phyloP scores from a whole-genome alignment of 2,113 vertebrate genomes.

The Sinocyclocheilus maitianheensis region DNA sequence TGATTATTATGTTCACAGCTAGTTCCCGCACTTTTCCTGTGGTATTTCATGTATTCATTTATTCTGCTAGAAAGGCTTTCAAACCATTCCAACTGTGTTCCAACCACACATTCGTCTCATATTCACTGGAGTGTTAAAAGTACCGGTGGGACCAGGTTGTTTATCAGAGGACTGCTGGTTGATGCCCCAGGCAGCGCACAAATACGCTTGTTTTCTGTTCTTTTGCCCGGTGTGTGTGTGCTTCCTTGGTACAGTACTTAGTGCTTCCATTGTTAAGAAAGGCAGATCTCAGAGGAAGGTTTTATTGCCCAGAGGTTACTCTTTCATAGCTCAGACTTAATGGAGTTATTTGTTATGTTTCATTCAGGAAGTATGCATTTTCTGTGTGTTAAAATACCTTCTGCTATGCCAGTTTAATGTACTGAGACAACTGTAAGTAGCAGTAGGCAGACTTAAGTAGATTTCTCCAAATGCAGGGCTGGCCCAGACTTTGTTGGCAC shows the following conservation, averaged over 20 bases:
- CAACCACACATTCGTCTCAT: not conserved
- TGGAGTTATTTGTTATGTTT: conserved; percentile 33
- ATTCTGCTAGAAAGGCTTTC: conserved; percentile 37
- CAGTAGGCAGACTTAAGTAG: not conserved
- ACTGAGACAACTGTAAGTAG: not conserved
- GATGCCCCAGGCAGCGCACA: conserved; percentile 37
- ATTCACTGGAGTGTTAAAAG: conserved; percentile 49
- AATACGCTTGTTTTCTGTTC: conserved; percentile 18
- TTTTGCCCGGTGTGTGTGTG: conserved; percentile 10
- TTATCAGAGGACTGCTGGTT: conserved; percentile 51
- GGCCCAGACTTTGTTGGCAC: not conserved
- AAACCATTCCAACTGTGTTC: conserved; percentile 30
- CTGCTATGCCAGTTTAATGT: not conserved
- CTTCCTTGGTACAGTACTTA: not conserved
- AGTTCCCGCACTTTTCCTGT: conserved; percentile 14
- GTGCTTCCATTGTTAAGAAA: not conserved
- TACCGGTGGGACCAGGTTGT: conserved; percentile 46
- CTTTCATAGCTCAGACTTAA: not conserved
- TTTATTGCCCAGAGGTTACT: not conserved
- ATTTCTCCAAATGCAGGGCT: not conserved
- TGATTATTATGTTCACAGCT: not conserved
- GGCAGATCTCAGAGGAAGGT: conserved; percentile 1
- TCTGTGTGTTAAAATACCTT: not conserved
- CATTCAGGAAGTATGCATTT: not conserved
- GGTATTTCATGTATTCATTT: conserved; percentile 22